Conservation (phyloP, 2,888 invertebrate genomes). For the Noctua comes region DNA sequence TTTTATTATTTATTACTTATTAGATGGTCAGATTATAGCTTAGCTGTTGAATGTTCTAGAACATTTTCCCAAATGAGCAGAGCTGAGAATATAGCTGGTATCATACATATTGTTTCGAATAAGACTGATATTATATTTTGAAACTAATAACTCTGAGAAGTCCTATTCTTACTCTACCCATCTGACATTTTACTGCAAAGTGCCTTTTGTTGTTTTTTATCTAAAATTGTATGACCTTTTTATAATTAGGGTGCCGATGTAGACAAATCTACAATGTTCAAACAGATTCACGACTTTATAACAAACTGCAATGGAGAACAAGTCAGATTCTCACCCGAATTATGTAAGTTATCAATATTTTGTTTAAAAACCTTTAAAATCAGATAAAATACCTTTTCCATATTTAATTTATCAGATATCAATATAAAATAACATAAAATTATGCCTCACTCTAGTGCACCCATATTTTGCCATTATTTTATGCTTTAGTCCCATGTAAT, state of each 20-base stretch:
- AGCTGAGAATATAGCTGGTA: background rate
- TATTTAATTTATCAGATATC: background rate
- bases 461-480: background rate
- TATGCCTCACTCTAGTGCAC: background rate
- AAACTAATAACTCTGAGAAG: background rate
- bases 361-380: background rate
- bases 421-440: background rate
- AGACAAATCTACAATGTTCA: conserved; percentile 91
- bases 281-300: conserved; percentile 96
- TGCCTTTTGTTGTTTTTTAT: background rate
- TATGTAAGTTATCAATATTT: conserved; percentile 91
- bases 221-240: background rate
- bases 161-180: background rate
- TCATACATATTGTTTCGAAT: background rate
- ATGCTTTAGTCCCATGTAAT: background rate
- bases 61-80: background rate
- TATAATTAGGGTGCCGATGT: conserved; percentile 82
- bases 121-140: background rate
- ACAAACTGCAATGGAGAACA: conserved; percentile 96
- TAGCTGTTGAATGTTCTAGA: background rate
- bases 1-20: background rate
- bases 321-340: conserved; percentile 95
- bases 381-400: background rate
- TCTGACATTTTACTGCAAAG: background rate
- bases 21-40: background rate